Base-by-base conservation (phyloP, 2,888 invertebrate genomes). In the Hyposoter didymator region DNA sequence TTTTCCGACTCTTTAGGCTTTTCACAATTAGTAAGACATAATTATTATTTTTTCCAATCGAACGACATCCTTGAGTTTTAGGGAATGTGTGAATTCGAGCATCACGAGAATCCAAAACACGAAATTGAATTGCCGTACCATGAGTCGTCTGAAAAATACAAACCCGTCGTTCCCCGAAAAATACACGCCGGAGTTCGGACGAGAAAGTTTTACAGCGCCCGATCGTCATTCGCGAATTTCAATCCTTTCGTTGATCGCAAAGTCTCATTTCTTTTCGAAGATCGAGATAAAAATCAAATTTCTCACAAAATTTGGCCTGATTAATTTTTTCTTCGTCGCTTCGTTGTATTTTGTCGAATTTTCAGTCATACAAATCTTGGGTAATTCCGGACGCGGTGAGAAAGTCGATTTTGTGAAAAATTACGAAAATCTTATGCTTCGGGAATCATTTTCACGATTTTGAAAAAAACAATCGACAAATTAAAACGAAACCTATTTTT, bases 141-240 rank as follows among this genome's bases (percentile, higher is more conserved):
- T 22, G 28, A 79, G 39, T 59, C 55, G 45, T 64, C 32, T 19
- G 19, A 47, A 76, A 72, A 74, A 62, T 80, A 75, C 64, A 64
- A 32, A 49, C 39, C 67, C 66, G 49, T 69, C 59, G 19, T 45
- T 39, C 69, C 75, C 83, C 43, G 73, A 69, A 78, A 83, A 86
- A 49, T 47, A 52, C 1, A 59, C 22, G 49, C 69, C 72, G 86
- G 69, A 87, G 86, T 84, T 82, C 84, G 81, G n/a, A 74, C 55
- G 75, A 76, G 52, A 22, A 22, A 19, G 84, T 78, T 19, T 19
- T 73, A 62, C 43, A 35, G 78, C 45, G 76, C 73, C 64, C 47
- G 64, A 70, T 80, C 62, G 62, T 59, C 84, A 86, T 73, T 67
- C 79, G 79, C 75, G 84, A 76, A 84, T 80, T 4, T 32, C 70